Percentiles rank a stretch among this genome's conserved stretches.
These are phyloP conservation scores for Leucopsar rothschildi DNA, from an alignment of 2,113 vertebrate species.

Conservation along the genomic window DNA sequence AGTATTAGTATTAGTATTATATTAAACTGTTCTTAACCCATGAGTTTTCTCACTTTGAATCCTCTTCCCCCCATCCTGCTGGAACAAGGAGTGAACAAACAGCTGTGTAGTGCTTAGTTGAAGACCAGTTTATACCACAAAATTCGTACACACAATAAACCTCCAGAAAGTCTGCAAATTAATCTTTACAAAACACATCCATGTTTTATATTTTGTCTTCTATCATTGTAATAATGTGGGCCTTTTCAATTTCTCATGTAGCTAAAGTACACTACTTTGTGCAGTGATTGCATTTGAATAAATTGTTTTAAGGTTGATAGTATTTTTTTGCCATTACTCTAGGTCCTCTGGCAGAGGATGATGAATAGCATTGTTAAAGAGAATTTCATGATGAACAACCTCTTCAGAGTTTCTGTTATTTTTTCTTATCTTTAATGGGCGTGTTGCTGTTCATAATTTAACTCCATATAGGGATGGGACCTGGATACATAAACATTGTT, in stretches of 20 bases:
- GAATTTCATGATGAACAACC: background rate
- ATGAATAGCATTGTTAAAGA: conserved; percentile 10
- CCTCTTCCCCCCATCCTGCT: background rate
- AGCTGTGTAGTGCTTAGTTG: background rate
- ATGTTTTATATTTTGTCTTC: background rate
- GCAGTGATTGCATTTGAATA: background rate
- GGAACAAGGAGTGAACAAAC: background rate
- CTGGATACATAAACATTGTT: background rate
- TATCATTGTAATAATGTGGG: background rate
- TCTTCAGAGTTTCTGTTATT: background rate
- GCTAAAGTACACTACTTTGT: background rate
- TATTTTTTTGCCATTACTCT: background rate
- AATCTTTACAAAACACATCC: background rate
- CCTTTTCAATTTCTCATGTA: background rate
- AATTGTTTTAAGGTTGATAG: background rate
- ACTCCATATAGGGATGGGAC: background rate
- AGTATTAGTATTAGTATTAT: background rate
- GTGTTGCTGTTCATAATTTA: background rate
- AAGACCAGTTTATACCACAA: background rate
- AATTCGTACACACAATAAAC: background rate
- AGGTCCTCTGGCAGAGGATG: background rate
- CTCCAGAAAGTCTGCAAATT: background rate
- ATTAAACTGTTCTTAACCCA: background rate
- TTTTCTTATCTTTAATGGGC: background rate
- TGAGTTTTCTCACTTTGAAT: background rate